phyloP scores from a whole-genome alignment of 2,113 vertebrate species.

The Eidolon helvum region DNA sequence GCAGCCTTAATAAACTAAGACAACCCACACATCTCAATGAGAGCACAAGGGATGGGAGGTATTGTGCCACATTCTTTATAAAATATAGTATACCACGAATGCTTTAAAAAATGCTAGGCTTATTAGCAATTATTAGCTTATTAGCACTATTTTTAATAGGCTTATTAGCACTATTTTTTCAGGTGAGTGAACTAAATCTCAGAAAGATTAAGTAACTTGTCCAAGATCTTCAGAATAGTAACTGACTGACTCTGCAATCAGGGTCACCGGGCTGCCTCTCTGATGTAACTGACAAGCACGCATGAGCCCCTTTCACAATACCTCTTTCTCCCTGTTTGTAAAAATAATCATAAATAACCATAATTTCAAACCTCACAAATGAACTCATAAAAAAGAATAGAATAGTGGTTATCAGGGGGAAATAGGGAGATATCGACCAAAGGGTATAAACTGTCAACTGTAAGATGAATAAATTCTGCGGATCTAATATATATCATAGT shows the following conservation, averaged over 20 bases:
- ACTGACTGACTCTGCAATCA: not conserved
- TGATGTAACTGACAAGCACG: not conserved
- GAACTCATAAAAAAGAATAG: not conserved
- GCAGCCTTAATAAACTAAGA: not conserved
- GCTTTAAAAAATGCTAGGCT: not conserved
- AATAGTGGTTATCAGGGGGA: not conserved
- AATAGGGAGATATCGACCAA: not conserved
- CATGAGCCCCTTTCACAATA: not conserved
- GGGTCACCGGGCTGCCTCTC: not conserved
- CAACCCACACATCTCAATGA: not conserved
- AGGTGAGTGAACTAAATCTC: not conserved
- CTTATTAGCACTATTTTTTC: not conserved
- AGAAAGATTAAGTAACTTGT: not conserved
- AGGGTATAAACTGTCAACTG: not conserved
- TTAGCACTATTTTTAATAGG: not conserved
- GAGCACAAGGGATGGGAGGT: not conserved
- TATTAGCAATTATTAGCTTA: not conserved
- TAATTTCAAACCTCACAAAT: not conserved
- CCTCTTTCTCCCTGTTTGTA: not conserved
- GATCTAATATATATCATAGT: not conserved
- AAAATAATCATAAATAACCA: not conserved
- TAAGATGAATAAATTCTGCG: not conserved
- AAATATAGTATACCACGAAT: not conserved
- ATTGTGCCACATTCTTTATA: not conserved
- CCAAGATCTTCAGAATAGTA: not conserved